Conservation (phyloP, 2,888 invertebrate genomes). For the Galeopsomyia nigrocyanea region DNA sequence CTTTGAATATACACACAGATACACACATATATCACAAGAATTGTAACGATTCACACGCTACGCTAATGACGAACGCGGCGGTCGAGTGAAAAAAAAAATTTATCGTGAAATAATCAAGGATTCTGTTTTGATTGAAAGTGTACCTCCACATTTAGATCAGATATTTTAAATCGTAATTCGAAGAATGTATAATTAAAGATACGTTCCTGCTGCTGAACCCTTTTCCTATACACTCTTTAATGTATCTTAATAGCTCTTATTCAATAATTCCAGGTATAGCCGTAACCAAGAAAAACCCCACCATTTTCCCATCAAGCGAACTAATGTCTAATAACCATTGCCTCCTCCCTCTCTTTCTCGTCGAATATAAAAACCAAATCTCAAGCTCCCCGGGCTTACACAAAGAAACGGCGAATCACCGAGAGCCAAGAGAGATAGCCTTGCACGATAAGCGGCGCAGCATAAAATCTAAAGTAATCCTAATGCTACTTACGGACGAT, state of each 20-base stretch:
- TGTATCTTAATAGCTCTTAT: too few relatives aligned
- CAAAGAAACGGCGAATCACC: neutral
- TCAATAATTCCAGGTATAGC: neutral
- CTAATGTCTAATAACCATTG: conserved; percentile 15
- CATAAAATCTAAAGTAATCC: conserved; percentile 42
- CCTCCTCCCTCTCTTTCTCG: neutral
- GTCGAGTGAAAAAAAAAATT: too few relatives aligned
- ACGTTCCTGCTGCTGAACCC: too few relatives aligned
- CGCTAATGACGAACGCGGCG: conserved; percentile 20
- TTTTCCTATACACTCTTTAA: too few relatives aligned
- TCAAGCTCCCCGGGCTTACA: neutral
- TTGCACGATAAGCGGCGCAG: conserved; percentile 15
- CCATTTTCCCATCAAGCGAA: conserved; percentile 8
- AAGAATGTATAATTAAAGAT: too few relatives aligned
- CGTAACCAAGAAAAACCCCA: conserved; percentile 10
- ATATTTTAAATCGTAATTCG: too few relatives aligned
- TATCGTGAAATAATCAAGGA: too few relatives aligned
- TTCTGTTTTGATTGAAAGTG: too few relatives aligned
- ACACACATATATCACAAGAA: neutral
- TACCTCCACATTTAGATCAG: too few relatives aligned
- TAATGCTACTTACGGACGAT: conserved; percentile 45
- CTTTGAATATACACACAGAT: neutral
- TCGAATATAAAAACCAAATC: neutral
- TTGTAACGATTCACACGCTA: conserved; percentile 7
- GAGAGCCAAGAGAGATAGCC: neutral